Percentiles rank a stretch among this genome's conserved stretches.
Evolutionary conservation across 92 coral and sea anemone species (phyloP).

Genomic region (Heteractis magnifica): DNA sequence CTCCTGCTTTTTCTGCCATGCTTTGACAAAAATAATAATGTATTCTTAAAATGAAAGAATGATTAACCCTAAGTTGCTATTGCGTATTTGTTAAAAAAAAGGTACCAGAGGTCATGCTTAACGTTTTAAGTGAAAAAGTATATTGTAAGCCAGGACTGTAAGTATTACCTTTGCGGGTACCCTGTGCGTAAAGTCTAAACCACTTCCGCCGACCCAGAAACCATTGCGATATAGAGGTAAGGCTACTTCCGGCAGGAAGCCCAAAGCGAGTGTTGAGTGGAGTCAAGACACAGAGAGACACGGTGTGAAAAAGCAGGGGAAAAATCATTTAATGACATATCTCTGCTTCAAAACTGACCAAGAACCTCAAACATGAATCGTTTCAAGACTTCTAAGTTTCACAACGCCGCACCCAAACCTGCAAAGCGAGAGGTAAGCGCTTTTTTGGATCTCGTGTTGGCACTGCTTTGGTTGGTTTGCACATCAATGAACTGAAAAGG

Average conservation of each 20-base stretch:
- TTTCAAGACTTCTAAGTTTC: constrained; percentile 78
- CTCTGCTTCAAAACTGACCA: neutral
- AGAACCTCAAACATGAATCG: constrained; percentile 58
- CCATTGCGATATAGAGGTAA: neutral
- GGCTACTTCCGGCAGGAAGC: constrained; percentile 22
- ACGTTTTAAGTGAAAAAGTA: neutral
- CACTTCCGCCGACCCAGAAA: constrained; percentile 16
- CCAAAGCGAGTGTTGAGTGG: neutral
- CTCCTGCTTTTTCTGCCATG: too few species aligned
- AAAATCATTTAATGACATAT: neutral
- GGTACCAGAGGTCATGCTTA: too few species aligned
- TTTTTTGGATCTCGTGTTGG: neutral
- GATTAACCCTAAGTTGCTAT: too few species aligned
- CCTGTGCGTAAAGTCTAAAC: neutral
- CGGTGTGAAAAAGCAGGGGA: neutral
- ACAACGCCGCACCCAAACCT: constrained; percentile 75
- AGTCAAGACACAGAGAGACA: constrained; percentile 17
- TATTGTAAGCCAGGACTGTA: neutral
- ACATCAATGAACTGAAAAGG: neutral
- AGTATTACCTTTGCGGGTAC: neutral
- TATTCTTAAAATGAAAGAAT: neutral
- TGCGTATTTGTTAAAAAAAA: too few species aligned
- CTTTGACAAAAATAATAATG: too few species aligned
- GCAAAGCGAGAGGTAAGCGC: constrained; percentile 67
- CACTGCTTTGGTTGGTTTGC: neutral